phyloP scores from a whole-genome alignment of 2,888 invertebrate genomes.

The Zele albiditarsus region DNA sequence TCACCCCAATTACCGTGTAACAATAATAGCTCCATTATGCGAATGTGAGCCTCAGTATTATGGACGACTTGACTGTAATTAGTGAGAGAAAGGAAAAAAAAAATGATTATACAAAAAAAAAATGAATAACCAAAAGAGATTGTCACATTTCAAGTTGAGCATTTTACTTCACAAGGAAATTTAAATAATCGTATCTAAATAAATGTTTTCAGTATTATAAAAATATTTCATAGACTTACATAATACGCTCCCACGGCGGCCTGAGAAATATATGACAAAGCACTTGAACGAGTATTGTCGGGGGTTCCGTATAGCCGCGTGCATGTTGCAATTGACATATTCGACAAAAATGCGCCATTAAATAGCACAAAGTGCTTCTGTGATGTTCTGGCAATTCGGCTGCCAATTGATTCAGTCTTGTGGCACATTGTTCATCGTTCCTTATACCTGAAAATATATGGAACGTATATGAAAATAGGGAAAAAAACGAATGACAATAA shows the following conservation, averaged over 20 bases:
- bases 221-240: conserved; percentile 74
- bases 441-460: conserved; percentile 67
- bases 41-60: conserved; percentile 82
- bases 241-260: conserved; percentile 85
- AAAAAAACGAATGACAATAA: not conserved
- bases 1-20: conserved; percentile 82
- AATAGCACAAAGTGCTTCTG: conserved; percentile 77
- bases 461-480: conserved; percentile 3
- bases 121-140: not conserved
- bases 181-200: not conserved
- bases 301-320: conserved; percentile 79
- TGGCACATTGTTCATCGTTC: conserved; percentile 76
- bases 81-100: conserved; percentile 17
- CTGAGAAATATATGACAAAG: conserved; percentile 83
- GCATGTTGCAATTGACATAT: conserved; percentile 80
- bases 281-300: conserved; percentile 80
- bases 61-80: conserved; percentile 81
- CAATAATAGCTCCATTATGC: conserved; percentile 81
- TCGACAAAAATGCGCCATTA: conserved; percentile 83
- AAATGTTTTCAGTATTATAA: not conserved
- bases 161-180: not conserved
- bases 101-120: not conserved
- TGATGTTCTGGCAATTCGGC: conserved; percentile 80
- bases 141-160: not conserved
- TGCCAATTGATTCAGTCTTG: conserved; percentile 75